Conservation (phyloP, 1,140 invertebrate species). For the Hermetia illucens region DNA sequence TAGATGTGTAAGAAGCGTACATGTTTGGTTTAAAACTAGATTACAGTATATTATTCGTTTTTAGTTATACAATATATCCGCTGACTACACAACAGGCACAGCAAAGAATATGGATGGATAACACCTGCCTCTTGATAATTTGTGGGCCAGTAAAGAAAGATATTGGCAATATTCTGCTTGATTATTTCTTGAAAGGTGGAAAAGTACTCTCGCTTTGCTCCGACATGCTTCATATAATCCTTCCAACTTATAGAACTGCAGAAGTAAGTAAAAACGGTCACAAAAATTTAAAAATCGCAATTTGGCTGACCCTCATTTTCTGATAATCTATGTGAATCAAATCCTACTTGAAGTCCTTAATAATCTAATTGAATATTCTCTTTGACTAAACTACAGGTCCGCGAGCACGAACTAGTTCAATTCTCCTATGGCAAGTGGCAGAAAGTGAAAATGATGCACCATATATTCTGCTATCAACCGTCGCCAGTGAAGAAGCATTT, state of each 20-base stretch:
- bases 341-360: slow-evolving; percentile 1
- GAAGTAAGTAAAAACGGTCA: slow-evolving; percentile 42
- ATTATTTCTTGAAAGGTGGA: slow-evolving; percentile 60
- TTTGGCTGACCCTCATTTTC: background rate
- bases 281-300: background rate
- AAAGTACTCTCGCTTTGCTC: slow-evolving; percentile 70
- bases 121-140: slow-evolving; percentile 58
- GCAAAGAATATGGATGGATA: slow-evolving; percentile 51
- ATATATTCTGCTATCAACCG: slow-evolving; percentile 74
- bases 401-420: slow-evolving; percentile 65
- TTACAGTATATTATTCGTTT: slow-evolving; percentile 13
- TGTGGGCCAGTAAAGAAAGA: slow-evolving; percentile 54
- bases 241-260: slow-evolving; percentile 66
- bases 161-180: slow-evolving; percentile 47
- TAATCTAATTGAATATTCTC: slow-evolving; percentile 5
- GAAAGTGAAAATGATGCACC: slow-evolving; percentile 69
- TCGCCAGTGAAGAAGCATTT: slow-evolving; percentile 66
- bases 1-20: slow-evolving; percentile 42
- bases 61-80: slow-evolving; percentile 61
- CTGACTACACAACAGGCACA: slow-evolving; percentile 45
- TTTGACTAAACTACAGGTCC: slow-evolving; percentile 39
- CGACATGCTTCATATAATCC: slow-evolving; percentile 58
- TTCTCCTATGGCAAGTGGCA: slow-evolving; percentile 73
- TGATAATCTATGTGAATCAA: background rate
- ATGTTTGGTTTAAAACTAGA: background rate